Evolutionary conservation across 2,113 vertebrate species (phyloP).

Genomic region (Oncorhynchus keta): DNA sequence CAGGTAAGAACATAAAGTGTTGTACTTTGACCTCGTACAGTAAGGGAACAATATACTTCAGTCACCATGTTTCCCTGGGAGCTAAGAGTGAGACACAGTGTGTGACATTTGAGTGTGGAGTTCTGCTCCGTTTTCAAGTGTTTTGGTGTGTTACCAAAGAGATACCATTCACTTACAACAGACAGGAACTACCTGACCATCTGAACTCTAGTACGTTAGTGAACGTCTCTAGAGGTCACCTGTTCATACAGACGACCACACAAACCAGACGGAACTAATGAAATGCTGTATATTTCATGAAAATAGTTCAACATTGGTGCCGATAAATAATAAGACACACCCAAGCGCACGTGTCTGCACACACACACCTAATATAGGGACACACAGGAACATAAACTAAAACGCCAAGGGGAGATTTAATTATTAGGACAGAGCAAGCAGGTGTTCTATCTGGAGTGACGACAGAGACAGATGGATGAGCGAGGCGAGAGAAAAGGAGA

Average conservation of each 20-base stretch:
- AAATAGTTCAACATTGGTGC: background rate
- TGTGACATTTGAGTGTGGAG: background rate
- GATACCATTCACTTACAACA: background rate
- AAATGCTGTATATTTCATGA: no score
- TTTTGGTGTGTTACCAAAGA: background rate
- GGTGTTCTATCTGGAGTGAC: background rate
- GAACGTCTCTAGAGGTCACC: background rate
- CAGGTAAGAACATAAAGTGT: no score
- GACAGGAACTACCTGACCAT: background rate
- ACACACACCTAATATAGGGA: background rate
- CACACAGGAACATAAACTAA: background rate
- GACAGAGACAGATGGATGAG: background rate
- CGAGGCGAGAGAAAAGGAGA: background rate
- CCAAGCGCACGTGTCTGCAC: background rate
- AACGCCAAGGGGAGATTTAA: background rate
- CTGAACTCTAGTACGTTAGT: background rate
- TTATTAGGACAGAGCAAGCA: conserved; percentile 1
- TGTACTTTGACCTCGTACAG: background rate
- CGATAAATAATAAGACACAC: conserved; percentile 2
- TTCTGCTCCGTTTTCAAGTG: background rate
- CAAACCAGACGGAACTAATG: background rate
- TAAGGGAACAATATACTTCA: background rate
- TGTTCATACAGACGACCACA: background rate
- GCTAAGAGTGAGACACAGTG: background rate
- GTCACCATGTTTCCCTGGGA: background rate